A percentile compares a stretch with the other conserved stretches of the same genome.
phyloP scores from a whole-genome alignment of 2,888 invertebrate genomes.

The Laothoe populi region DNA sequence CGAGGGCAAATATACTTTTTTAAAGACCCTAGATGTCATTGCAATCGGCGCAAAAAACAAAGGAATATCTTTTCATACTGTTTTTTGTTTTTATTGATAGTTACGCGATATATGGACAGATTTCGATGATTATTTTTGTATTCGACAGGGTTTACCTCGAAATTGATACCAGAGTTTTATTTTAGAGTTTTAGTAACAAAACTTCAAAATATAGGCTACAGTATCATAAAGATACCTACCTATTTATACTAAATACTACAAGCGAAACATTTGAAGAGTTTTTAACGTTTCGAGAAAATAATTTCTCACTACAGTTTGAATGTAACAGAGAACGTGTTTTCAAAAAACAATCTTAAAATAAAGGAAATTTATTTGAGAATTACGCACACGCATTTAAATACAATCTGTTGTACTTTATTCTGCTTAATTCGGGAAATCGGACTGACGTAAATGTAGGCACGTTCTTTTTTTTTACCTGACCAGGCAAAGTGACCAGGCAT shows the following conservation, averaged over 20 bases:
- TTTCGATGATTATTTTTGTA: no score
- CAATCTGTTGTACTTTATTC: background rate
- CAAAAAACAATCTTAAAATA: background rate
- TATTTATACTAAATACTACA: no score
- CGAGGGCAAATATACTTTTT: constrained; percentile 34
- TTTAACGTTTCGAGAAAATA: background rate
- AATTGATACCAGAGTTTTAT: no score
- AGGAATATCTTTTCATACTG: background rate
- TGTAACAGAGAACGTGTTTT: background rate
- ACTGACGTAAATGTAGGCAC: background rate
- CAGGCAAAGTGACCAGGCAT: no score
- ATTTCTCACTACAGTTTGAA: no score
- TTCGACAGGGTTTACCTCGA: no score
- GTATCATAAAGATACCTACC: no score
- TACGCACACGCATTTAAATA: constrained; percentile 1
- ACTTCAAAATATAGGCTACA: no score
- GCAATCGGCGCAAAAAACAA: background rate
- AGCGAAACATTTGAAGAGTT: background rate
- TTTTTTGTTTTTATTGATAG: no score
- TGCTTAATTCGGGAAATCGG: background rate
- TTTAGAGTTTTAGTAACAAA: no score
- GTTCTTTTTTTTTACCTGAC: no score
- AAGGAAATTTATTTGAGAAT: constrained; percentile 5
- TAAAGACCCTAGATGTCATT: background rate
- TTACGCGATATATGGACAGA: no score